Base-by-base conservation (phyloP, 1,140 invertebrate genomes). In the Maniola jurtina region DNA sequence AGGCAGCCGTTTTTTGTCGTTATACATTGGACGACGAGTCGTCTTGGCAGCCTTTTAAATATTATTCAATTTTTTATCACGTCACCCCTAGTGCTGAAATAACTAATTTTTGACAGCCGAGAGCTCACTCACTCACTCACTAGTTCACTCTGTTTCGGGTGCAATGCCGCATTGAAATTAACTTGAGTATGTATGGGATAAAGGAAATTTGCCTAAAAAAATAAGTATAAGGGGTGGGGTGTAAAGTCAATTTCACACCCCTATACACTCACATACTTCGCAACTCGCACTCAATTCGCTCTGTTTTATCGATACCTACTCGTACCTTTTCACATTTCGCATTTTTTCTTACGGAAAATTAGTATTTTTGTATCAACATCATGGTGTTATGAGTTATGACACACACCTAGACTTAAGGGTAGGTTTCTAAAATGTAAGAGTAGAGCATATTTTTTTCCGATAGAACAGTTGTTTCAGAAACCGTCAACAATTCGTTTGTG, bases 221-320 rank as follows among this genome's bases (percentile, higher is more conserved):
- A 13, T 14, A 25, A 52, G 6, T 5, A 25, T 1, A n/a, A 55
- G 16, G 6, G 9, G 52, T 55, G 1, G 11, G 1, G 34, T 55
- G 52, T 34, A 50, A 55, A 55, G 11, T 55, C 52, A 55, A 55
- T 55, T 52, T 52, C 48, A 52, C 48, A 52, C 14, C 16, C 48
- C 16, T 7, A 25, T 33, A 52, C 8, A 7, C 48, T 52, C 6
- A 14, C 6, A 52, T 14, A 7, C 48, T 16, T 7, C 48, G 13
- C 48, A 52, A 6, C 16, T 52, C 16, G 48, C 48, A 52, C 15
- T 52, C 48, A 11, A 52, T 52, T 52, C 48, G 11, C 16, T 25
- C 48, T 14, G 16, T 25, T 33, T 16, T 52, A 52, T 52, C 48
- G 16, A 52, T 25, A 52, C 25, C 25, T 25, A 25, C n/a, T n/a